A percentile compares a stretch with the other conserved stretches of the same genome.
These are phyloP conservation scores for Corapipo altera DNA, from an alignment of 2,113 vertebrate genomes.

Conservation along the genomic window DNA sequence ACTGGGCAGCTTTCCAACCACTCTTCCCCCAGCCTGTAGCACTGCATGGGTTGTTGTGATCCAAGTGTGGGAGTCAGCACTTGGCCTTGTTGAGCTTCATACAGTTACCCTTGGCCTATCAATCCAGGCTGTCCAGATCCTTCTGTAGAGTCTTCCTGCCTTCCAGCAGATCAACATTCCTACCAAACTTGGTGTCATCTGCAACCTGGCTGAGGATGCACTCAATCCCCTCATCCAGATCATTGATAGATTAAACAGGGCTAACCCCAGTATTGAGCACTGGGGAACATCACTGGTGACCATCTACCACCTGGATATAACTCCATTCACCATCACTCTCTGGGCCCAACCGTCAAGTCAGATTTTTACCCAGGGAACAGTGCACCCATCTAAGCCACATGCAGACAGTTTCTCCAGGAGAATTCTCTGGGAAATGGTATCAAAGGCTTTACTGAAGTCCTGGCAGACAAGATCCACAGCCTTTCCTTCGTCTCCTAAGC, in stretches of 20 bases:
- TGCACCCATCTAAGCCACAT: not conserved
- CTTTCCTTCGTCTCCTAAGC: not conserved
- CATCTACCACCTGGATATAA: not conserved
- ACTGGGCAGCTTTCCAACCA: not conserved
- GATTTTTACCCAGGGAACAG: not conserved
- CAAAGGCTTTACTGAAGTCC: not conserved
- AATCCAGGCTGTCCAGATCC: not conserved
- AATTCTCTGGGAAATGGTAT: not conserved
- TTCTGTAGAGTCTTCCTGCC: not conserved
- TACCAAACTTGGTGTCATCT: not conserved
- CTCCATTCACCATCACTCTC: not conserved
- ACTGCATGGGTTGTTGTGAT: not conserved
- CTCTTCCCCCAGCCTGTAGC: not conserved
- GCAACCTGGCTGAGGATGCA: not conserved
- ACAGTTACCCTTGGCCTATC: not conserved
- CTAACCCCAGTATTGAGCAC: not conserved
- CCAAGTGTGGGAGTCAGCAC: not conserved
- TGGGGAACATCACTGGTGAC: fast-evolving
- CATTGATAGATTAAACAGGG: fast-evolving
- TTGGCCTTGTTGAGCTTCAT: not conserved
- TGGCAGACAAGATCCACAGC: not conserved
- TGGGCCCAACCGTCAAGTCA: not conserved
- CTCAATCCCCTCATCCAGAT: not conserved
- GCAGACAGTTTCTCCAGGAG: not conserved
- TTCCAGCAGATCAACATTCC: not conserved